These are phyloP conservation scores for Oscheius onirici DNA, from an alignment of 2,888 invertebrate genomes.

Conservation along the genomic window DNA sequence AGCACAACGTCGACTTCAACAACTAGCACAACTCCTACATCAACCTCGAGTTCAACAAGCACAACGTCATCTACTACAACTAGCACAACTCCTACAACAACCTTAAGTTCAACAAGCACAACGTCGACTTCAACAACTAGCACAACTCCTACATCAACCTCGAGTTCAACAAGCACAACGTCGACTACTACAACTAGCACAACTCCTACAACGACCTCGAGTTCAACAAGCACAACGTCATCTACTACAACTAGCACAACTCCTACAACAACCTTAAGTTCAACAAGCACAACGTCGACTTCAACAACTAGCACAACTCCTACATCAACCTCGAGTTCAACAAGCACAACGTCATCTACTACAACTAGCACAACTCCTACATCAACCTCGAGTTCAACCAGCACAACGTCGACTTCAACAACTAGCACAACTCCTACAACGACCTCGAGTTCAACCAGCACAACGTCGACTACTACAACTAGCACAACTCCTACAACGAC, in stretches of 20 bases:
- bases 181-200: neutral
- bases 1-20: neutral
- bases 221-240: neutral
- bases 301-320: neutral
- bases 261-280: neutral
- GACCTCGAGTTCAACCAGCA: neutral
- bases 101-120: neutral
- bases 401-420: neutral
- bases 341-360: neutral
- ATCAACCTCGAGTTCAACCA: neutral
- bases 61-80: neutral
- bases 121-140: conserved; percentile 1
- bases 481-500: conserved; percentile 12
- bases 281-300: neutral
- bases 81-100: neutral
- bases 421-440: neutral
- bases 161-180: neutral
- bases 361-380: conserved; percentile 3
- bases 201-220: neutral
- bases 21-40: neutral
- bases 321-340: too few relatives aligned
- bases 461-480: neutral
- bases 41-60: neutral
- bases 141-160: neutral
- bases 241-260: neutral